Evolutionary conservation across 2,113 vertebrate genomes (phyloP).

Genomic region (Clupea harengus): DNA sequence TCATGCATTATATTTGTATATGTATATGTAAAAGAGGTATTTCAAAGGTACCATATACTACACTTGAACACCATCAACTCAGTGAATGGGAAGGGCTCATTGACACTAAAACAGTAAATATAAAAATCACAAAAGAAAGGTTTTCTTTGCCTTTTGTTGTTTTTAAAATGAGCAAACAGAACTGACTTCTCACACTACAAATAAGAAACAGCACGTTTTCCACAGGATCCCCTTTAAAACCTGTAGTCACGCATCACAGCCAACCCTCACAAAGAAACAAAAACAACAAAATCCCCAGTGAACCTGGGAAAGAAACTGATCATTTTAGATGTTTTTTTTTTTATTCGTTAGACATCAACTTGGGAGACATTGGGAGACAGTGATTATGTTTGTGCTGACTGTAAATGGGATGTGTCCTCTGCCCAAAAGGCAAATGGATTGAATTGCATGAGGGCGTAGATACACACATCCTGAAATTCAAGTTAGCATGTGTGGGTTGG

Average conservation of each 20-base stretch:
- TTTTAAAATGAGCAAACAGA: background rate
- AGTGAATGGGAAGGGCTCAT: background rate
- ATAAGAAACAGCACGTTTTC: background rate
- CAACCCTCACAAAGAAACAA: background rate
- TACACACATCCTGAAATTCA: background rate
- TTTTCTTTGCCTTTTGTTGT: background rate
- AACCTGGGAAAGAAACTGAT: background rate
- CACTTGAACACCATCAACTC: background rate
- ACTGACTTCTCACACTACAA: background rate
- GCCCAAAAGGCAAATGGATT: conserved; percentile 1
- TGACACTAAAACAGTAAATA: background rate
- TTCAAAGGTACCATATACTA: background rate
- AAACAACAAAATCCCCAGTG: background rate
- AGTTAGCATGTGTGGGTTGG: background rate
- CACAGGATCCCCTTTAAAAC: background rate
- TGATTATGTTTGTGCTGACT: background rate
- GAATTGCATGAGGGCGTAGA: background rate
- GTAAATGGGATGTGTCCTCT: background rate
- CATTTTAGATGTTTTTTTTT: background rate
- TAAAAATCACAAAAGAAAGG: background rate
- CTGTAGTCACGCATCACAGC: background rate
- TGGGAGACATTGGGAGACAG: background rate
- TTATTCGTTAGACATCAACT: background rate
- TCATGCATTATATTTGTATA: conserved; percentile 1
- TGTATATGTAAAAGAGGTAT: background rate